Evolutionary conservation across 2,113 vertebrate genomes (phyloP).

Genomic region (Leptobrachium leishanense): DNA sequence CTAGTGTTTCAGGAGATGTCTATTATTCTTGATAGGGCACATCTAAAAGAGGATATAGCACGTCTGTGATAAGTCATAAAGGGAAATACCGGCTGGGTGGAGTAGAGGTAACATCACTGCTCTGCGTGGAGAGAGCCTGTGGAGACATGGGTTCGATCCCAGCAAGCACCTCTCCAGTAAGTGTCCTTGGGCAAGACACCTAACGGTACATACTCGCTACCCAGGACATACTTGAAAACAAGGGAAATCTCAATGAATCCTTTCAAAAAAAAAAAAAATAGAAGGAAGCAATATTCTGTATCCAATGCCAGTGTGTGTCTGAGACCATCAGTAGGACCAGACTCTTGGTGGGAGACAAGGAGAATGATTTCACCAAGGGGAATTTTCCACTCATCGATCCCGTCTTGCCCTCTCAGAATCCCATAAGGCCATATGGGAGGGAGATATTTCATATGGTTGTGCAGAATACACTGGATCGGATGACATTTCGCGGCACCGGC

Average conservation of each 20-base stretch:
- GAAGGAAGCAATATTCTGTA: slow-evolving; percentile 26
- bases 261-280: neutral
- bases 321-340: slow-evolving; percentile 27
- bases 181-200: too few species aligned
- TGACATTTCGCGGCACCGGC: too few species aligned
- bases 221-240: too few species aligned
- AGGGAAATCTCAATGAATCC: too few species aligned
- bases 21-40: neutral
- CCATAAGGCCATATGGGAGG: slow-evolving; percentile 15
- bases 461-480: neutral
- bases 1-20: too few species aligned
- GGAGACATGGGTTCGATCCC: too few species aligned
- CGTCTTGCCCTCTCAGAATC: slow-evolving; percentile 7
- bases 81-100: neutral
- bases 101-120: too few species aligned
- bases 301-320: slow-evolving; percentile 31
- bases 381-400: slow-evolving; percentile 47
- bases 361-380: slow-evolving; percentile 16
- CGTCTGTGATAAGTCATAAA: neutral
- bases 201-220: too few species aligned
- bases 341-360: slow-evolving; percentile 22
- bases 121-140: too few species aligned
- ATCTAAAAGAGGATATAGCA: neutral
- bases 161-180: too few species aligned
- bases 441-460: neutral